Evolutionary conservation across 2,113 vertebrate genomes (phyloP).

Genomic region (Gadus macrocephalus): DNA sequence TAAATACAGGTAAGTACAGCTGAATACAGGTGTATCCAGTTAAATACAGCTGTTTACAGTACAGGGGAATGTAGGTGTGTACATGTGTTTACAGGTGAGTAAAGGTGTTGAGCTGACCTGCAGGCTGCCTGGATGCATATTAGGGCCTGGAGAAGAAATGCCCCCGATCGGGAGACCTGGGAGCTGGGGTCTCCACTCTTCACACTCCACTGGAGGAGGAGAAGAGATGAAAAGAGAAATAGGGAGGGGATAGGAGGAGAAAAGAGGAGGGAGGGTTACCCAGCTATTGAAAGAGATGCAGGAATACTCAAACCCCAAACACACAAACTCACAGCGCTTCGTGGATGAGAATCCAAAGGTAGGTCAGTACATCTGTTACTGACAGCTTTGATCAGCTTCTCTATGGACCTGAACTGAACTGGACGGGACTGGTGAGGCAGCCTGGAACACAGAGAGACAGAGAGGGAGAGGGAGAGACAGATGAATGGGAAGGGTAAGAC

Average conservation of each 20-base stretch:
- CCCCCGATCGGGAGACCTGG: constrained; percentile 53
- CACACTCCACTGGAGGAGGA: constrained; percentile 31
- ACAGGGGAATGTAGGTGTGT: too few species aligned
- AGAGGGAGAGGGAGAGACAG: neutral
- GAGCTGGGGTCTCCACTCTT: constrained; percentile 32
- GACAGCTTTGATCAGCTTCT: constrained; percentile 73
- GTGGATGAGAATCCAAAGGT: constrained; percentile 22
- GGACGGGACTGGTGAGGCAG: constrained; percentile 84
- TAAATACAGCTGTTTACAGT: too few species aligned
- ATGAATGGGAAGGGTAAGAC: neutral
- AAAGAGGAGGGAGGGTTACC: neutral
- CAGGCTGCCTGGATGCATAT: constrained; percentile 85
- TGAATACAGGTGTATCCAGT: too few species aligned
- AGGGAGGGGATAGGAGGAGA: neutral
- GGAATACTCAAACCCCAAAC: neutral
- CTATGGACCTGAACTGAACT: constrained; percentile 78
- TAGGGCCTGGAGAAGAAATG: constrained; percentile 77
- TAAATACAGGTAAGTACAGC: too few species aligned
- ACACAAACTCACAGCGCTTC: constrained; percentile 44
- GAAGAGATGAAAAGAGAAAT: neutral
- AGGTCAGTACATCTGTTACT: constrained; percentile 76
- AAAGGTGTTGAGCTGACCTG: constrained; percentile 72
- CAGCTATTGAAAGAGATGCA: neutral
- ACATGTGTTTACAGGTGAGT: too few species aligned
- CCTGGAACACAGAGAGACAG: constrained; percentile 59